Conservation (phyloP, 2,113 vertebrate species). For the Aix galericulata region DNA sequence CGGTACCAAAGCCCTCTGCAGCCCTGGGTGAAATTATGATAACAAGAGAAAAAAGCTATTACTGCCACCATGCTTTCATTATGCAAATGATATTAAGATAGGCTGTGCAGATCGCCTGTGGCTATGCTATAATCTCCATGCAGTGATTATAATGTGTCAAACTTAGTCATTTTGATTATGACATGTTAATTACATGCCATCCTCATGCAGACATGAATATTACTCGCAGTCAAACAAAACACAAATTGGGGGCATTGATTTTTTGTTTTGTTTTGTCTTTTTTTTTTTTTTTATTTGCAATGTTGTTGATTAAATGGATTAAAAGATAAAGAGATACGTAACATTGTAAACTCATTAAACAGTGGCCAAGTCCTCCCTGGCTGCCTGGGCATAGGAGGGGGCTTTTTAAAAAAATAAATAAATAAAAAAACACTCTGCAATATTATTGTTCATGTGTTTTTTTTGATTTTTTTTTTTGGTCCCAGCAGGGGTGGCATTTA, state of each 20-base stretch:
- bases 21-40: slow-evolving; percentile 99
- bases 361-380: neutral
- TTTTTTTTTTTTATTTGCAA: slow-evolving; percentile 37
- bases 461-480: neutral
- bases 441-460: neutral
- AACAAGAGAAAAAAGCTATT: slow-evolving; percentile 99
- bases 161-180: slow-evolving; percentile 99
- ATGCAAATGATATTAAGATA: slow-evolving; percentile 99
- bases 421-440: neutral
- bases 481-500: neutral
- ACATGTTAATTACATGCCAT: slow-evolving; percentile 99
- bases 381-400: neutral
- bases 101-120: slow-evolving; percentile 89
- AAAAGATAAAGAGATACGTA: slow-evolving; percentile 69
- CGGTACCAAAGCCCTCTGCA: slow-evolving; percentile 85
- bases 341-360: slow-evolving; percentile 63
- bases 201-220: slow-evolving; percentile 94
- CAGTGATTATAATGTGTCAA: slow-evolving; percentile 99
- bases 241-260: slow-evolving; percentile 78
- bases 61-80: slow-evolving; percentile 99
- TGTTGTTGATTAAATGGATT: slow-evolving; percentile 73
- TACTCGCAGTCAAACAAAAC: slow-evolving; percentile 87
- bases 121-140: slow-evolving; percentile 96
- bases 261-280: neutral
- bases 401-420: neutral